These are phyloP conservation scores for Solen grandis DNA, from an alignment of 1,140 invertebrate species.

Conservation along the genomic window DNA sequence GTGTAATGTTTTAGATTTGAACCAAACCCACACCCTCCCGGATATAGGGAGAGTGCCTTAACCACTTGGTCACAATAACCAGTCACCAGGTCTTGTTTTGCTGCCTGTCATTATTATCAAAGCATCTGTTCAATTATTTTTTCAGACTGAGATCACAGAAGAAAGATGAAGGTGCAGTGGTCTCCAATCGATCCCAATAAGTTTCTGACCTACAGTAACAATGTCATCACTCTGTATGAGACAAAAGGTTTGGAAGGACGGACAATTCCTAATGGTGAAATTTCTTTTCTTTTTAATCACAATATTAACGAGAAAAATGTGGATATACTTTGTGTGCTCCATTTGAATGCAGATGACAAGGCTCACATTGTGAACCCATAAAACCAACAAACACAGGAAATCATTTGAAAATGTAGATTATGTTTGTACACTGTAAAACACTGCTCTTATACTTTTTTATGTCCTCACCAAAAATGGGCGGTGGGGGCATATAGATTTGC, in stretches of 20 bases:
- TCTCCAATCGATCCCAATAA: constrained; percentile 30
- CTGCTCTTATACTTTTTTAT: background rate
- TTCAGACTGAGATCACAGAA: no score
- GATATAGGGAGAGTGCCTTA: no score
- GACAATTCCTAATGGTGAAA: constrained; percentile 41
- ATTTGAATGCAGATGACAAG: background rate
- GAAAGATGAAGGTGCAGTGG: constrained; percentile 44
- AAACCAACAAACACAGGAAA: background rate
- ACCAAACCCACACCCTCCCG: no score
- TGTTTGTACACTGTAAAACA: background rate
- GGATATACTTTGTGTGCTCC: no score
- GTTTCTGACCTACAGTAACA: constrained; percentile 40
- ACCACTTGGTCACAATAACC: no score
- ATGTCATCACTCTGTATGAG: constrained; percentile 40
- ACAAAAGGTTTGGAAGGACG: constrained; percentile 7
- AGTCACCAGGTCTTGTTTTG: no score
- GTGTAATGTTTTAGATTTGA: no score
- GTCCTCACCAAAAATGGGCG: no score
- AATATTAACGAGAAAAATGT: no score
- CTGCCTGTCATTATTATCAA: no score
- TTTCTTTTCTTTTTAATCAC: background rate
- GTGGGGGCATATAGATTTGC: no score
- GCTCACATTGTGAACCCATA: background rate
- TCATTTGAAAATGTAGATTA: background rate
- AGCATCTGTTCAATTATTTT: no score